Evolutionary conservation across 2,888 invertebrate genomes (phyloP).

Genomic region (Lymantria monacha): DNA sequence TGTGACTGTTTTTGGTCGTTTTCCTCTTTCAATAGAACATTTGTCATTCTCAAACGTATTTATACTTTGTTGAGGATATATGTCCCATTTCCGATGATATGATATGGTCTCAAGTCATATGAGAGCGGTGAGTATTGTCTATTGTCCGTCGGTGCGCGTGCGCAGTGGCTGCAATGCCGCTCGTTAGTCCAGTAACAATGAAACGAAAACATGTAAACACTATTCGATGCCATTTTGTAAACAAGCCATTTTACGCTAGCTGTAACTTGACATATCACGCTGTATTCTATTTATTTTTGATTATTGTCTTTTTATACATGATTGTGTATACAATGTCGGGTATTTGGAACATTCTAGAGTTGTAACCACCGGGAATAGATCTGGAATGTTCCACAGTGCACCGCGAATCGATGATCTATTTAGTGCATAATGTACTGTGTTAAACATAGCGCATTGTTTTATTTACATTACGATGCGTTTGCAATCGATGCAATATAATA

Average conservation of each 20-base stretch:
- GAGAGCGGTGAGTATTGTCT: neutral
- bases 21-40: too few species aligned
- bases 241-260: slow-evolving; percentile 42
- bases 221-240: slow-evolving; percentile 53
- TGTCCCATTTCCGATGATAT: too few species aligned
- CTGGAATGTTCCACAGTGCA: neutral
- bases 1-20: neutral
- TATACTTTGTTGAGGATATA: too few species aligned
- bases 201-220: slow-evolving; percentile 44
- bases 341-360: neutral
- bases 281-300: slow-evolving; percentile 43
- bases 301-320: slow-evolving; percentile 30
- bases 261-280: slow-evolving; percentile 65
- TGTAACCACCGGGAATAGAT: neutral
- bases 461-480: slow-evolving; percentile 28
- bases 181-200: slow-evolving; percentile 44
- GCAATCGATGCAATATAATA: slow-evolving; percentile 32
- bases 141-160: slow-evolving; percentile 4
- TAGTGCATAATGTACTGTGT: slow-evolving; percentile 52
- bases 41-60: too few species aligned
- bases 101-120: too few species aligned
- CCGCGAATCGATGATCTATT: neutral
- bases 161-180: slow-evolving; percentile 32
- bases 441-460: slow-evolving; percentile 53
- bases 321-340: slow-evolving; percentile 3